Conservation (phyloP, 2,113 vertebrate genomes). For the Dromiciops gliroides region DNA sequence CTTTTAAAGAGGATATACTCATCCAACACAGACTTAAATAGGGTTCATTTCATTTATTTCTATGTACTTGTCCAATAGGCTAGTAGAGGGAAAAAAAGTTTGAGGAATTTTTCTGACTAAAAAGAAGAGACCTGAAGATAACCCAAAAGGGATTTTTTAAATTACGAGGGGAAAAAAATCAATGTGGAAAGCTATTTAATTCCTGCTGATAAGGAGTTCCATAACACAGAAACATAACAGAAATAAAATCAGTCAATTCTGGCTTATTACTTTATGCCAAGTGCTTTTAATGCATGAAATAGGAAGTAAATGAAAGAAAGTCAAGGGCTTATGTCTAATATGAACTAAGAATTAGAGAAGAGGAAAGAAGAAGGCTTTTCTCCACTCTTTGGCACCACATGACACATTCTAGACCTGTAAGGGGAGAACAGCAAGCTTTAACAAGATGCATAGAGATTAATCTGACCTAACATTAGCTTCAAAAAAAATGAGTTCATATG, state of each 20-base stretch:
- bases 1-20: rapidly evolving
- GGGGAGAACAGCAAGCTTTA: rapidly evolving
- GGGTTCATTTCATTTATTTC: background rate
- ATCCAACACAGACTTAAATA: background rate
- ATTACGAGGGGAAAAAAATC: background rate
- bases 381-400: no score
- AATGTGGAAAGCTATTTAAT: background rate
- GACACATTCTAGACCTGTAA: background rate
- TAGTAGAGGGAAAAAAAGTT: background rate
- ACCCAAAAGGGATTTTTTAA: background rate
- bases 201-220: background rate
- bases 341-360: background rate
- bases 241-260: background rate
- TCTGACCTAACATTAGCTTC: background rate
- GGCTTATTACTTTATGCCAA: background rate
- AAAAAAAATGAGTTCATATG: background rate
- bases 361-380: no score
- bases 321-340: background rate
- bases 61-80: background rate
- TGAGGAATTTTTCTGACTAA: background rate
- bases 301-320: constrained; percentile 2
- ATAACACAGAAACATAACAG: background rate
- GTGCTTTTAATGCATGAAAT: background rate
- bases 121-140: background rate
- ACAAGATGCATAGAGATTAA: rapidly evolving